Percentiles rank a stretch among this genome's conserved stretches.
Conservation (phyloP, 2,113 vertebrate species). For the Microcebus griseorufus region DNA sequence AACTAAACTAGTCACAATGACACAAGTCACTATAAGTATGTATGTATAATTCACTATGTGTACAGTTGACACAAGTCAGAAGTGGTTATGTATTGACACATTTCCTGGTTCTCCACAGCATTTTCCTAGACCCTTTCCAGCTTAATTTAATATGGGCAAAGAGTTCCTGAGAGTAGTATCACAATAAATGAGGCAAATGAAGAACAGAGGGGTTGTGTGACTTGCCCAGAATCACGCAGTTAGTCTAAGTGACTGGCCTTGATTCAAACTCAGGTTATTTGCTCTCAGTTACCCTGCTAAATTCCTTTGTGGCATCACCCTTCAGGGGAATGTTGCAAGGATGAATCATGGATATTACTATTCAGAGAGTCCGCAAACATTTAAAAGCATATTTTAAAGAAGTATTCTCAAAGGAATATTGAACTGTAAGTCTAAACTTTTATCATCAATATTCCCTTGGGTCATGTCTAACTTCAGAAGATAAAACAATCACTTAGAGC, state of each 20-base stretch:
- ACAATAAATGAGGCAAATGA: neutral
- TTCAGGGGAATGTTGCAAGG: neutral
- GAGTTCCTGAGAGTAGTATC: neutral
- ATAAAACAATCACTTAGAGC: neutral
- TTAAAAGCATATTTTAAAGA: neutral
- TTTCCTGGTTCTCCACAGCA: neutral
- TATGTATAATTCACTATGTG: neutral
- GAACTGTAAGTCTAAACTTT: neutral
- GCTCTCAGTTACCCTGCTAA: neutral
- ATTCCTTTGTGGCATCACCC: neutral
- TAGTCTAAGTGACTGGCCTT: neutral
- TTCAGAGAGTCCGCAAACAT: neutral
- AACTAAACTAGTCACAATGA: neutral
- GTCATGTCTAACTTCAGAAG: neutral
- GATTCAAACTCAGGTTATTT: neutral
- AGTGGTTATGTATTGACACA: neutral
- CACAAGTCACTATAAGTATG: neutral
- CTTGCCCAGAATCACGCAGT: neutral
- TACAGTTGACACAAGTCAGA: neutral
- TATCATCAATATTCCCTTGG: neutral
- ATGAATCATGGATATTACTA: neutral
- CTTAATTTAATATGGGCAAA: neutral
- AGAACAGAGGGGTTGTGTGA: neutral
- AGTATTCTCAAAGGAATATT: neutral
- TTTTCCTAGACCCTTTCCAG: neutral